Percentiles rank a stretch among this genome's conserved stretches.
phyloP scores from a whole-genome alignment of 1,140 invertebrate species.

The Xylocopa sonorina region DNA sequence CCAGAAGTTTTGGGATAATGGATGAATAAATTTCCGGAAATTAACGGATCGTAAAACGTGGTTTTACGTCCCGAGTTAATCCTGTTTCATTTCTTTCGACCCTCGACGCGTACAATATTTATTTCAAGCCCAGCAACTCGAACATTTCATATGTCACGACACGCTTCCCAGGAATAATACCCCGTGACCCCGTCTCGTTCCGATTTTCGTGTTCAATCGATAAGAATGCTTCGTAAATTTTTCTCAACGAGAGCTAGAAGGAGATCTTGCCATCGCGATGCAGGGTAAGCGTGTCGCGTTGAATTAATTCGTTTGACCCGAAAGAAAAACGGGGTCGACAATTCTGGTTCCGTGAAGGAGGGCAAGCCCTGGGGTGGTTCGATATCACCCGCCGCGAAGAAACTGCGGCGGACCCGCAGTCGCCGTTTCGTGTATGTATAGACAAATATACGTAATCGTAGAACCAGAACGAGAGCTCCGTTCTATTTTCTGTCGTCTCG shows the following conservation, averaged over 20 bases:
- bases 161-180: background rate
- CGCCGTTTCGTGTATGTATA: background rate
- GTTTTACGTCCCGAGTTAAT: too few species aligned
- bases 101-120: too few species aligned
- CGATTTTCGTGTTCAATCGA: constrained; percentile 27
- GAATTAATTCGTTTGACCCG: constrained; percentile 29
- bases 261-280: constrained; percentile 38
- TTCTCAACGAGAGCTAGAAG: background rate
- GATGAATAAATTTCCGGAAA: too few species aligned
- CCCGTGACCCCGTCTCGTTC: constrained; percentile 24
- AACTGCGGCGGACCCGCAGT: background rate
- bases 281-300: constrained; percentile 6
- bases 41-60: too few species aligned
- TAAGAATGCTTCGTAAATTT: constrained; percentile 18
- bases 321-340: constrained; percentile 7
- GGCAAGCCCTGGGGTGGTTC: constrained; percentile 16
- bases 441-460: too few species aligned
- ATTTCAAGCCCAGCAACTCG: too few species aligned
- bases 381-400: background rate
- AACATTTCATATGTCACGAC: too few species aligned
- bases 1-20: too few species aligned
- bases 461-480: too few species aligned
- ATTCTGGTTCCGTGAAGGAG: constrained; percentile 18
- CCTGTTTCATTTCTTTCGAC: too few species aligned
- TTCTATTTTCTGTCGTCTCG: background rate